Conservation (phyloP, 2,888 invertebrate genomes). For the Fissipunctia ypsillon region DNA sequence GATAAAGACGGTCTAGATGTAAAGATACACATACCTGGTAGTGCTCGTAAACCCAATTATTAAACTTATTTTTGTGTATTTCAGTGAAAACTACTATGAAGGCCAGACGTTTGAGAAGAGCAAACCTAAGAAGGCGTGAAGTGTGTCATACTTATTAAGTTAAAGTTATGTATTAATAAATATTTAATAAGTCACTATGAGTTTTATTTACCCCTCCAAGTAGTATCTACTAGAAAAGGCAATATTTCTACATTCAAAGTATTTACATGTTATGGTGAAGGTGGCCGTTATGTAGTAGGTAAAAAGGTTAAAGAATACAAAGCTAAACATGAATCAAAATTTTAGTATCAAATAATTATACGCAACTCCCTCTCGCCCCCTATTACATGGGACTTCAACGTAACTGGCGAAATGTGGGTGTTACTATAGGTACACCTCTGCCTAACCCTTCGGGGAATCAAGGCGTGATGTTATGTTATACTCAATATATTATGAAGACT, state of each 20-base stretch:
- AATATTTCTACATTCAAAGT: neutral
- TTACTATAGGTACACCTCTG: too few species aligned
- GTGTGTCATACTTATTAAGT: constrained; percentile 75
- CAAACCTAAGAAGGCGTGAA: constrained; percentile 87
- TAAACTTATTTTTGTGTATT: constrained; percentile 72
- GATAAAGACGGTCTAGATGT: neutral
- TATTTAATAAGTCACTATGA: constrained; percentile 65
- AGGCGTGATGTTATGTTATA: too few species aligned
- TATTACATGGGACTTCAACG: too few species aligned
- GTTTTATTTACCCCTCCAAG: constrained; percentile 34
- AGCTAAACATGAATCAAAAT: too few species aligned
- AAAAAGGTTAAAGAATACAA: neutral
- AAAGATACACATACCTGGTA: neutral
- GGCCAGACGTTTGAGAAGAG: constrained; percentile 87
- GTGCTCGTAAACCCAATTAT: neutral
- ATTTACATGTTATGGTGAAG: neutral
- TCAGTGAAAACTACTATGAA: constrained; percentile 93
- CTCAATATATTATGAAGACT: neutral
- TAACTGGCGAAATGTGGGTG: too few species aligned
- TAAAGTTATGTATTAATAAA: constrained; percentile 69
- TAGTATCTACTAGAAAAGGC: neutral
- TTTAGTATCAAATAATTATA: too few species aligned
- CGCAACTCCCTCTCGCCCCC: too few species aligned
- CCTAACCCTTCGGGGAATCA: too few species aligned
- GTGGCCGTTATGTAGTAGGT: neutral